A percentile compares a stretch with the other conserved stretches of the same genome.
Evolutionary conservation across 2,888 invertebrate species (phyloP).

Genomic region (Petrolisthes manimaculis): DNA sequence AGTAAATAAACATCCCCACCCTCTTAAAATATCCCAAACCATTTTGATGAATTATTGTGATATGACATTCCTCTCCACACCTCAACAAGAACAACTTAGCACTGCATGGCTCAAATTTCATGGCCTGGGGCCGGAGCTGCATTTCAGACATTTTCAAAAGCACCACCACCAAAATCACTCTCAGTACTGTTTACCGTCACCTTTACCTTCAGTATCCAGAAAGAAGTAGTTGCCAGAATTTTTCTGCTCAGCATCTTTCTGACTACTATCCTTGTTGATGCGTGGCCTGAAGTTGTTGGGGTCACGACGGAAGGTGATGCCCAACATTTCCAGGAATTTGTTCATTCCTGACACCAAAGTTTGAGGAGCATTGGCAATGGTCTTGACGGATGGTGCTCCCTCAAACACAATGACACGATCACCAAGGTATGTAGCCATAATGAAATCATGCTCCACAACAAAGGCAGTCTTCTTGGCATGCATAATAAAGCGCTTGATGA

Average conservation of each 20-base stretch:
- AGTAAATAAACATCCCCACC: background rate
- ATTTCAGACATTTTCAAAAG: constrained; percentile 29
- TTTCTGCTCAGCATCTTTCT: constrained; percentile 99
- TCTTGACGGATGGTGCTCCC: constrained; percentile 89
- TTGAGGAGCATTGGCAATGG: constrained; percentile 88
- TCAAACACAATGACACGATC: constrained; percentile 99
- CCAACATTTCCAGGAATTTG: constrained; percentile 91
- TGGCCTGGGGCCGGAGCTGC: constrained; percentile 58
- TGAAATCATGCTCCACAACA: constrained; percentile 99
- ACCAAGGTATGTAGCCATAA: constrained; percentile 99
- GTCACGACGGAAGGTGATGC: constrained; percentile 98
- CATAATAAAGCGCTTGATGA: constrained; percentile 98
- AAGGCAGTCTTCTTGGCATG: constrained; percentile 99
- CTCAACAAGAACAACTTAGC: constrained; percentile 19
- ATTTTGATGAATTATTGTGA: constrained; percentile 1
- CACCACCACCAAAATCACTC: constrained; percentile 28
- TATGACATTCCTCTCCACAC: constrained; percentile 26
- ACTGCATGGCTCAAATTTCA: constrained; percentile 53
- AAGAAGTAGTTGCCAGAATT: constrained; percentile 98
- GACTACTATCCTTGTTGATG: constrained; percentile 96
- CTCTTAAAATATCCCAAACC: background rate
- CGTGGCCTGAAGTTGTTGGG: constrained; percentile 98
- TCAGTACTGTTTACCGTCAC: constrained; percentile 51
- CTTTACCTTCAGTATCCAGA: constrained; percentile 77
- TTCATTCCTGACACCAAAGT: constrained; percentile 98